phyloP scores from a whole-genome alignment of 2,113 vertebrate species.

The Madoqua kirkii region DNA sequence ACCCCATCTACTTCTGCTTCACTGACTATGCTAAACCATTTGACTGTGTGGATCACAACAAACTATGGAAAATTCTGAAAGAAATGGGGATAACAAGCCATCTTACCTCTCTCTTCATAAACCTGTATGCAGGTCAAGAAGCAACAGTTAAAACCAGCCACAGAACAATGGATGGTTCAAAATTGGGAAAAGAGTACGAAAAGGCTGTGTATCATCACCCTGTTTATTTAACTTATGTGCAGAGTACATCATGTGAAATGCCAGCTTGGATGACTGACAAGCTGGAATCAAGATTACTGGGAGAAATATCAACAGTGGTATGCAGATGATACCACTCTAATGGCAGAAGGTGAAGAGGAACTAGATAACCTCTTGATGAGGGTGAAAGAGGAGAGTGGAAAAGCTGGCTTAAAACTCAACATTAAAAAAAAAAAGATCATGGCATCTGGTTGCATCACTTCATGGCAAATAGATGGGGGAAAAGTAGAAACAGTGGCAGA shows the following conservation, averaged over 20 bases:
- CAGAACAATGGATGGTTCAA: background rate
- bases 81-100: background rate
- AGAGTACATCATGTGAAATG: background rate
- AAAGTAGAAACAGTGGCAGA: background rate
- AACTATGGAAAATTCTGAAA: background rate
- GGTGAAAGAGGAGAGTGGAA: background rate
- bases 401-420: background rate
- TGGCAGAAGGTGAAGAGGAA: background rate
- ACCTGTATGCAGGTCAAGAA: background rate
- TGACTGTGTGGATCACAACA: background rate
- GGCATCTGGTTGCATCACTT: background rate
- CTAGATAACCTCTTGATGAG: background rate
- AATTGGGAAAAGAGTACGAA: background rate
- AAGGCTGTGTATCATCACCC: background rate
- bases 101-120: background rate
- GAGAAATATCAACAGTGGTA: background rate
- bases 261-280: background rate
- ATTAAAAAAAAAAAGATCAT: background rate
- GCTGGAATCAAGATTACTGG: background rate
- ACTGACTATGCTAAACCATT: background rate
- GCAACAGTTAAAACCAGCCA: background rate
- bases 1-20: background rate
- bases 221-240: background rate
- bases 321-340: background rate
- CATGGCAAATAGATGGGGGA: background rate